Base-by-base conservation (phyloP, 92 coral and sea anemone genomes). In the Epizoanthus rinbou region DNA sequence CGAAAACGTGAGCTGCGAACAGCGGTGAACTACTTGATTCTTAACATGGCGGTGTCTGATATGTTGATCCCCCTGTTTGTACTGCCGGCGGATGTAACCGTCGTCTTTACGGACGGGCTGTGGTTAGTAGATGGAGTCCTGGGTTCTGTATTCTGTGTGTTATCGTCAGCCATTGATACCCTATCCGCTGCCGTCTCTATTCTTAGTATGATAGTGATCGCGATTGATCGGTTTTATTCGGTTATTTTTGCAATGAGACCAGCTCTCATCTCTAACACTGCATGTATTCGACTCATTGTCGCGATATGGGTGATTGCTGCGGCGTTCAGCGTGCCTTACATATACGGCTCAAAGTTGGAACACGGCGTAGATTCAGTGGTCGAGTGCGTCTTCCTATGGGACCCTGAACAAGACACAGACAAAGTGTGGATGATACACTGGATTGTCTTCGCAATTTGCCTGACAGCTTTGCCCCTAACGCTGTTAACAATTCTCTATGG, bases 1-100 rank as follows among this genome's bases (percentile, higher is more conserved):
- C 14, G 73, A 67, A 67, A 67, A 8, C 50, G 73, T 50, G 73
- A 67, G 22, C 73, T 67, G 13, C 47, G 73, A 33, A 67, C 73
- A 33, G 50, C 73, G 5, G 11, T 67, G 43, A 67, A 67, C 73
- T 28, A 67, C 28, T 21, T 67, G 15, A 33, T 67, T 14, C 21
- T 67, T 2, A 67, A 67, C 73, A 67, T 67, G 73, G 73, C 73
- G 11, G 73, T 67, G n/a, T 67, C 73, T 7, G 73, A 67, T 43
- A 8, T 67, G 47, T 18, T 67, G 11, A 43, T 67, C n/a, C 73
- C 73, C 43, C 2, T 67, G 47, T 67, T 67, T 67, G 73, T 67
- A 6, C 14, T 67, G n/a, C 50, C 73, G 73, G 47, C 50, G 3
- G 73, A 67, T 67, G 18, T 67, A 16, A 67, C 43, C 5, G 3